A percentile compares a stretch with the other conserved stretches of the same genome.
Conservation (phyloP, 2,797 vertebrate species). For the Fistularia commersonii region DNA sequence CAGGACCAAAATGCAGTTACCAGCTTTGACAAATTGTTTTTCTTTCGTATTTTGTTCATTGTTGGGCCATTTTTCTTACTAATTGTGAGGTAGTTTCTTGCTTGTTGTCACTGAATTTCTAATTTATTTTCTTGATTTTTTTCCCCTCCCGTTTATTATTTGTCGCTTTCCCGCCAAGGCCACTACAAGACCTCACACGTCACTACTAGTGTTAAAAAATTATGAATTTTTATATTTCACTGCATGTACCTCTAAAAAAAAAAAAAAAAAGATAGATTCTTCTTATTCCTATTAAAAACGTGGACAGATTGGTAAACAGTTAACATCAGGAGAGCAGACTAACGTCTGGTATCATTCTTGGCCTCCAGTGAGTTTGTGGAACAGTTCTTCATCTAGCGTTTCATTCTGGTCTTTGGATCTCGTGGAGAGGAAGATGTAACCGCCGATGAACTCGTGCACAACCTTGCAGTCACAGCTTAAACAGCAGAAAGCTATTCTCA, state of each 20-base stretch:
- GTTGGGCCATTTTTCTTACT: no score
- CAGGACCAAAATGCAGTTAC: no score
- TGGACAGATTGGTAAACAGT: not conserved
- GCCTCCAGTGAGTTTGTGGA: conserved; percentile 95
- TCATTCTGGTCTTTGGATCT: conserved; percentile 97
- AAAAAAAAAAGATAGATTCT: not conserved
- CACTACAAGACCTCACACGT: no score
- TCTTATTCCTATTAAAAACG: not conserved
- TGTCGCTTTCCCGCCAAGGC: no score
- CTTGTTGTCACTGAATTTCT: no score
- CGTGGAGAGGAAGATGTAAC: conserved; percentile 97
- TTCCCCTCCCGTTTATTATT: no score
- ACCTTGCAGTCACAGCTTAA: conserved; percentile 92
- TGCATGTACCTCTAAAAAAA: not conserved
- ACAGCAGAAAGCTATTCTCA: conserved; percentile 88
- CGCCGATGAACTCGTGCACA: conserved; percentile 95
- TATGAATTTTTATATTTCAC: no score
- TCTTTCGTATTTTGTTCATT: no score
- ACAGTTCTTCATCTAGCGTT: conserved; percentile 92
- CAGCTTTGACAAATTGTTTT: no score
- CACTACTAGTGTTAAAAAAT: no score
- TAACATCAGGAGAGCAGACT: not conserved
- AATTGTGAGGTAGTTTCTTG: no score
- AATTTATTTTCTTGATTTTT: no score
- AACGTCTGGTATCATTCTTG: conserved; percentile 79